Conservation (phyloP, 2,113 vertebrate genomes). For the Stigmatopora nigra region DNA sequence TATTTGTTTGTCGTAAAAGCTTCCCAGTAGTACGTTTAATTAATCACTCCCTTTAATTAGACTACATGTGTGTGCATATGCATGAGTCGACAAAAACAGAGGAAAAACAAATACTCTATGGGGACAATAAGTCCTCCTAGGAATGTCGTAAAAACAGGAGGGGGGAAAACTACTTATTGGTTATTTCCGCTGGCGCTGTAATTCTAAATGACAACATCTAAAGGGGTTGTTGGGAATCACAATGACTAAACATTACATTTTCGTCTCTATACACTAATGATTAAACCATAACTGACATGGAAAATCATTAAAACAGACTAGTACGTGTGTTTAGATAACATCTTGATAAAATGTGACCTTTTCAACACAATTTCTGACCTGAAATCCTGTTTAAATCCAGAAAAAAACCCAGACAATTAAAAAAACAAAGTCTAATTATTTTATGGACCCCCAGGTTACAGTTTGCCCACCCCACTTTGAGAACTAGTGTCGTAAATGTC, state of each 20-base stretch:
- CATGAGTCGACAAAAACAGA: background rate
- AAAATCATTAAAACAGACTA: background rate
- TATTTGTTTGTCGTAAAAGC: constrained; percentile 39
- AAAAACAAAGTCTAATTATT: background rate
- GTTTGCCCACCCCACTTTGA: too few relatives aligned
- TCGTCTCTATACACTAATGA: background rate
- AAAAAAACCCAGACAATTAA: too few relatives aligned
- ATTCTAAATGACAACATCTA: background rate
- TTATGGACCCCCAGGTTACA: background rate
- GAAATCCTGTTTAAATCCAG: background rate
- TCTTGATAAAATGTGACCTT: background rate
- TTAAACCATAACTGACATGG: background rate
- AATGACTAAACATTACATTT: background rate
- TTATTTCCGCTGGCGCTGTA: constrained; percentile 32
- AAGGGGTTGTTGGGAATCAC: background rate
- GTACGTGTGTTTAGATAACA: too few relatives aligned
- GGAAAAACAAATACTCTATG: constrained; percentile 48
- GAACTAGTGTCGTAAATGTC: background rate
- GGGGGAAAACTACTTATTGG: constrained; percentile 32
- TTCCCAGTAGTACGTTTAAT: constrained; percentile 44
- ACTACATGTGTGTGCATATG: constrained; percentile 35
- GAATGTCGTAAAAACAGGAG: constrained; percentile 53
- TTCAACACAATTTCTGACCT: background rate
- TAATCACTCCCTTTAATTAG: constrained; percentile 57
- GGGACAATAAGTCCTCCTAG: constrained; percentile 57